Conservation (phyloP, 2,797 vertebrate genomes). For the Rhinella marina region DNA sequence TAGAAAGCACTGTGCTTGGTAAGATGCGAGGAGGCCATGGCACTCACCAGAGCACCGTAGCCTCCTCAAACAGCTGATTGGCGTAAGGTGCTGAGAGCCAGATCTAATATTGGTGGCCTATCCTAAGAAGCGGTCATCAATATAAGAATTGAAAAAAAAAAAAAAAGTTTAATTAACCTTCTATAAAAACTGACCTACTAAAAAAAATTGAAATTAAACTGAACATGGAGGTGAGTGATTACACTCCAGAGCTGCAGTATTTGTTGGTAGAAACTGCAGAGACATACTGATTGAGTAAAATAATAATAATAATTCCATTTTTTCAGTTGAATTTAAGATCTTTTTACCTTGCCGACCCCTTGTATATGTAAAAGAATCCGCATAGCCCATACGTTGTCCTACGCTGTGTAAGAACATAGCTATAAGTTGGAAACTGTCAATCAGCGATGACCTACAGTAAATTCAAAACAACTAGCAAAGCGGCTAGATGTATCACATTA, state of each 20-base stretch:
- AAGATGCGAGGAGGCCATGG: too few species aligned
- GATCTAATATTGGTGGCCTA: too few species aligned
- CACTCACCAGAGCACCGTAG: too few species aligned
- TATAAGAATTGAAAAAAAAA: too few species aligned
- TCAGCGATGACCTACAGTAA: background rate
- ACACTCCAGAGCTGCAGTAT: background rate
- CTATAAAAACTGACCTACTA: too few species aligned
- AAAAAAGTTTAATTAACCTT: too few species aligned
- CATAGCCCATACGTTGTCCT: background rate
- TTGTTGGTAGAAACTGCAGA: background rate
- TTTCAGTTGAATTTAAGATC: background rate
- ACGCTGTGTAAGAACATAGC: background rate
- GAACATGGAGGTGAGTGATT: background rate
- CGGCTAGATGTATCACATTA: background rate
- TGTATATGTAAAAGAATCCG: too few species aligned
- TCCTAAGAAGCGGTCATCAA: too few species aligned
- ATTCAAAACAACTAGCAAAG: background rate
- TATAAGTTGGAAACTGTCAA: background rate
- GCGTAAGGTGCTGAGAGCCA: too few species aligned
- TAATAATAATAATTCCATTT: background rate
- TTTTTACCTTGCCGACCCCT: background rate
- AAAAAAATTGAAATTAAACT: too few species aligned
- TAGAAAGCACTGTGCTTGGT: too few species aligned
- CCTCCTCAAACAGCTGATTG: too few species aligned
- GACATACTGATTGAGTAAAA: background rate